phyloP scores from a whole-genome alignment of 2,113 vertebrate species.

The Laticauda colubrina region DNA sequence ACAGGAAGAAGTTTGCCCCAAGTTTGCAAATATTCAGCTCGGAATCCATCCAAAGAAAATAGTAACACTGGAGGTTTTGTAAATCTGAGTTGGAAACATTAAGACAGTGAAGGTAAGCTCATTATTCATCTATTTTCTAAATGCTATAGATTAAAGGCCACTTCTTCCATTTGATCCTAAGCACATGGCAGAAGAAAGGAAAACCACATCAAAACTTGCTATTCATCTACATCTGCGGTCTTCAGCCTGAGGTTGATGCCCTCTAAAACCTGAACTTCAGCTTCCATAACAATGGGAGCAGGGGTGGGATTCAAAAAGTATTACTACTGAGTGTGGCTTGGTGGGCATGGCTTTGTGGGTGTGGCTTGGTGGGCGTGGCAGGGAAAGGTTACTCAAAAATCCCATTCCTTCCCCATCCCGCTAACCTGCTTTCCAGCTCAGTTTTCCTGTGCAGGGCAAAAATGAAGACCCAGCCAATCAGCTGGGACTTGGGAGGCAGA shows the following conservation, averaged over 20 bases:
- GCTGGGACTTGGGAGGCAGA: too few relatives aligned
- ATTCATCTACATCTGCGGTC: neutral
- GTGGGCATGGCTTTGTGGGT: too few relatives aligned
- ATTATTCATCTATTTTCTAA: constrained; percentile 36
- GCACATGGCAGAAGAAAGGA: neutral
- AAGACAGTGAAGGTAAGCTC: constrained; percentile 45
- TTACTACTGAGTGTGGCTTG: too few relatives aligned
- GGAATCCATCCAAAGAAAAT: constrained; percentile 94
- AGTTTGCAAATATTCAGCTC: constrained; percentile 84
- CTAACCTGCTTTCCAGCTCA: too few relatives aligned
- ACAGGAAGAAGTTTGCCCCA: constrained; percentile 80
- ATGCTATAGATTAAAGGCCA: neutral
- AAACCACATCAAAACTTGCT: neutral
- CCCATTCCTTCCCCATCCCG: too few relatives aligned
- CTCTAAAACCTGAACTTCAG: neutral
- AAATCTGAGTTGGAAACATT: constrained; percentile 77
- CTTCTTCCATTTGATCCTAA: neutral
- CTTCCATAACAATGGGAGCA: neutral
- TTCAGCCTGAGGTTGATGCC: neutral
- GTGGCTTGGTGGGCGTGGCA: too few relatives aligned
- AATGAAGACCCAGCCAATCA: too few relatives aligned
- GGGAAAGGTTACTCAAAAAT: too few relatives aligned
- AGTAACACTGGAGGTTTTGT: constrained; percentile 83
- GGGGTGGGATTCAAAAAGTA: too few relatives aligned
- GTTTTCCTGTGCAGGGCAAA: too few relatives aligned